These are phyloP conservation scores for Helobdella robusta DNA, from an alignment of 2,888 invertebrate species.

Conservation along the genomic window DNA sequence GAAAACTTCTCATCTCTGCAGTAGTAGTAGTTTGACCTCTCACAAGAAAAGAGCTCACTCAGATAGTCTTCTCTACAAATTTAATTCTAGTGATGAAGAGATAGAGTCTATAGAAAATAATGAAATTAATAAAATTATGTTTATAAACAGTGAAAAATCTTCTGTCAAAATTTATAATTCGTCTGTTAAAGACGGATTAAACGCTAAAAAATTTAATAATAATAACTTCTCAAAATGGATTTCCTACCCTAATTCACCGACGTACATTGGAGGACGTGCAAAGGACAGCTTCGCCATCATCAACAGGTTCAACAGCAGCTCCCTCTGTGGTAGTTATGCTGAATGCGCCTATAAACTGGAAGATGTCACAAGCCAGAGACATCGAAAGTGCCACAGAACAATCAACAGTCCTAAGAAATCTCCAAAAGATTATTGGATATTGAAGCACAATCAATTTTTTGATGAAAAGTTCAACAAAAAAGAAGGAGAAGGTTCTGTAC, in stretches of 20 bases:
- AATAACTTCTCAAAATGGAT: constrained; percentile 10
- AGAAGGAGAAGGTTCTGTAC: too few species aligned
- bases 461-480: too few species aligned
- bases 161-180: neutral
- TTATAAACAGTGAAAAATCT: too few species aligned
- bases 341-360: too few species aligned
- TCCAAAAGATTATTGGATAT: constrained; percentile 24
- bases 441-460: neutral
- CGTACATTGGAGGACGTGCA: too few species aligned
- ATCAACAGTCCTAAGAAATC: constrained; percentile 18
- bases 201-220: too few species aligned
- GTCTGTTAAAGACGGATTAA: neutral
- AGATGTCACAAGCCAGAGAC: too few species aligned
- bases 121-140: too few species aligned
- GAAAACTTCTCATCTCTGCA: too few species aligned
- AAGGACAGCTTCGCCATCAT: neutral
- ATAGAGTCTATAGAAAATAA: neutral
- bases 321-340: too few species aligned
- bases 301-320: neutral
- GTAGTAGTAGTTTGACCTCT: too few species aligned
- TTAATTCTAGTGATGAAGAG: neutral
- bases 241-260: neutral
- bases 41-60: constrained; percentile 29
- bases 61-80: constrained; percentile 31
- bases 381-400: constrained; percentile 4